Evolutionary conservation across 1,140 invertebrate genomes (phyloP).

Genomic region (Nephila pilipes): DNA sequence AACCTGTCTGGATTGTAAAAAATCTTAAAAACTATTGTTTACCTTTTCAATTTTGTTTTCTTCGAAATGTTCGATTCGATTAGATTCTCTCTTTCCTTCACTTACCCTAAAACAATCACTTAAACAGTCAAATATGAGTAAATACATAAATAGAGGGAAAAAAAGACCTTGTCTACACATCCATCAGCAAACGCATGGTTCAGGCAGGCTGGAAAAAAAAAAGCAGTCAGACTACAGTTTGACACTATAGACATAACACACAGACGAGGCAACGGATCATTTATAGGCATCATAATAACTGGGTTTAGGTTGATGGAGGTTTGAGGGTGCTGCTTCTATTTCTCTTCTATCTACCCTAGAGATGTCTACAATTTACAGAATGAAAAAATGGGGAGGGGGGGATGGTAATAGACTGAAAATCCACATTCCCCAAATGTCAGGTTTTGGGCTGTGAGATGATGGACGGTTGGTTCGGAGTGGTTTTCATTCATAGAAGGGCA

Average conservation of each 20-base stretch:
- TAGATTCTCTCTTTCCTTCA: not conserved
- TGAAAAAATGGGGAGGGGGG: not conserved
- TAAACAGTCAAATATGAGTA: not conserved
- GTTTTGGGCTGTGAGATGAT: conserved; percentile 16
- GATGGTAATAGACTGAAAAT: not conserved
- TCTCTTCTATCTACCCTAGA: not conserved
- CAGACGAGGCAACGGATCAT: conserved; percentile 39
- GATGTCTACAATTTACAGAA: conserved; percentile 20
- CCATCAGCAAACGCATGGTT: not conserved
- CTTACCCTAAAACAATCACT: conserved; percentile 31
- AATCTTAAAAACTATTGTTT: not conserved
- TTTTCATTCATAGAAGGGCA: conserved; percentile 35
- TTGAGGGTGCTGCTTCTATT: conserved; percentile 15
- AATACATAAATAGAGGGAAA: not conserved
- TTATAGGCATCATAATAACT: conserved; percentile 50
- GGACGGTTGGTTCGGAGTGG: conserved; percentile 6
- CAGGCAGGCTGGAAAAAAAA: not conserved
- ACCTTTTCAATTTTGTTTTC: conserved; percentile 5
- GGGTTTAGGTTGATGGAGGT: conserved; percentile 2
- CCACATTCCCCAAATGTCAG: conserved; percentile 24
- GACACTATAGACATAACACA: conserved; percentile 66
- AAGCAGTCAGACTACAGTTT: conserved; percentile 55
- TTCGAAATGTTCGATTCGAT: conserved; percentile 10
- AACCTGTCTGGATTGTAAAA: no score
- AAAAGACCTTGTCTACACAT: not conserved